Evolutionary conservation across 2,888 invertebrate species (phyloP), one percentile per base, ranked within the genome.

Genomic region (Danaus chrysippus): DNA sequence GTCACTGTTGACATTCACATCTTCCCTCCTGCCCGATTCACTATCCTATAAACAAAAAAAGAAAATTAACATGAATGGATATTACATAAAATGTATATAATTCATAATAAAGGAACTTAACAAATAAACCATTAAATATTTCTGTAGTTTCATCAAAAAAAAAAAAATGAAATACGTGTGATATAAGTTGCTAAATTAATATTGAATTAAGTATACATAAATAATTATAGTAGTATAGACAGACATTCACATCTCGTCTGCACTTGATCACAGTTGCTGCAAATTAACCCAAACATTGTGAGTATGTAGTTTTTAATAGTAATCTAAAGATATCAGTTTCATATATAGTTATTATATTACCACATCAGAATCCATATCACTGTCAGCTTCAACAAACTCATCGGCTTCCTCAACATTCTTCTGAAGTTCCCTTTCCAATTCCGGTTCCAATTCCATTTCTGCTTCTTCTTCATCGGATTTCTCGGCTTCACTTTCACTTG

Each of bases 371-470:
- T 92, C 92, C 83, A 89, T 86, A 64, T 93, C 95, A 66, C 94
- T 95, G 68, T 94, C 93, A n/a, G 93, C 95, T 76, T 94, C 95
- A 59, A 96, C 92, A 88, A 94, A 96, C 78, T 93, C 91, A 68
- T 93, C 92, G 9, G 88, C 86, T 67, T 93, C 92, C 71, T 93
- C 93, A 54, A 92, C 86, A 62, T 93, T 92, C 46, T 91, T 91
- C 73, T 93, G 93, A 61, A 93, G 79, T 72, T 95, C 92, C 73
- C 92, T 84, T 87, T 96, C 93, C 79, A 92, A 73, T 86, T 94
- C 93, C 13, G 92, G 89, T 75, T 95, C 94, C 68, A 90, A 84
- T 74, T 92, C 91, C 70, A 78, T 88, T 72, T 92, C 92, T 53
- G 91, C 91, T 60, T 91, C 91, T 23, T 93, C 93, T 66, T 93